A percentile compares a stretch with the other conserved stretches of the same genome.
Evolutionary conservation across 2,888 invertebrate genomes (phyloP).

Genomic region (Mythimna pallens): DNA sequence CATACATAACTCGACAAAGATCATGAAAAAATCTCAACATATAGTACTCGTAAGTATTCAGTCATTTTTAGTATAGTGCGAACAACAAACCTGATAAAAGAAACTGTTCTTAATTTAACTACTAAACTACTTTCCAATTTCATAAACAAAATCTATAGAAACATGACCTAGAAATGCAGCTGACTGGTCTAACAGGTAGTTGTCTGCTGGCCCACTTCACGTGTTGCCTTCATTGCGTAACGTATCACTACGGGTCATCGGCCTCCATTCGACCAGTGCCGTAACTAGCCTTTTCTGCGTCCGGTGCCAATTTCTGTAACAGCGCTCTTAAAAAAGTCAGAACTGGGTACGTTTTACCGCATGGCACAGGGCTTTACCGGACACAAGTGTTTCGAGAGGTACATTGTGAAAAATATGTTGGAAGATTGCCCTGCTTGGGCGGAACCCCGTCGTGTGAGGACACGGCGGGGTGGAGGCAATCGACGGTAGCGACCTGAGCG

Average conservation of each 20-base stretch:
- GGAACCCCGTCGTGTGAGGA: too few species aligned
- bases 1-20: not conserved
- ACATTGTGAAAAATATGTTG: too few species aligned
- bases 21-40: not conserved
- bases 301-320: too few species aligned
- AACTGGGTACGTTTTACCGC: too few species aligned
- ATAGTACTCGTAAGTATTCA: not conserved
- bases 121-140: constrained; percentile 41
- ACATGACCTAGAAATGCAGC: constrained; percentile 44
- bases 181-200: constrained; percentile 44
- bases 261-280: constrained; percentile 32
- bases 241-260: constrained; percentile 41
- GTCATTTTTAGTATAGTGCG: not conserved
- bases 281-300: too few species aligned
- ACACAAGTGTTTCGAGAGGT: too few species aligned
- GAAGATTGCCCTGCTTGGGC: too few species aligned
- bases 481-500: too few species aligned
- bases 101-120: not conserved
- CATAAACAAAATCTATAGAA: constrained; percentile 20
- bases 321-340: too few species aligned
- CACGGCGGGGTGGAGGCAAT: too few species aligned
- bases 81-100: not conserved
- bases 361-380: too few species aligned
- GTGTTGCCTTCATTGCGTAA: constrained; percentile 39
- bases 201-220: constrained; percentile 34